Conservation (phyloP, 2,888 invertebrate species). For the Drosophila silvestris region DNA sequence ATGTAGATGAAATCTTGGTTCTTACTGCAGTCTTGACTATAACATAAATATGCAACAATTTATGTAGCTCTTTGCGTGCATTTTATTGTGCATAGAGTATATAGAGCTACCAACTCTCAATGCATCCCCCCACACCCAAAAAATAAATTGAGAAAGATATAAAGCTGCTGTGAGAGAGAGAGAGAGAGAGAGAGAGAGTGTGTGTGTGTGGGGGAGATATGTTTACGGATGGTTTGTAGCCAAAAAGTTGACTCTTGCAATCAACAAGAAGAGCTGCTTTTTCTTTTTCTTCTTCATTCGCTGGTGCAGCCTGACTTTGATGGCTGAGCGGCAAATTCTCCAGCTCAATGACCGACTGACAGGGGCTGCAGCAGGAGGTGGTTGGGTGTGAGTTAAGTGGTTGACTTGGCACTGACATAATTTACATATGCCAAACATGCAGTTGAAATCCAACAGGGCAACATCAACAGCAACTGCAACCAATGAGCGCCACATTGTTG, state of each 20-base stretch:
- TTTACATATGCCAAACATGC: slow-evolving; percentile 76
- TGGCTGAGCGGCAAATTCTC: slow-evolving; percentile 39
- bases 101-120: slow-evolving; percentile 24
- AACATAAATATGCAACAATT: slow-evolving; percentile 17
- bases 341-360: slow-evolving; percentile 45
- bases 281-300: neutral
- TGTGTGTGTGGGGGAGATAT: no score
- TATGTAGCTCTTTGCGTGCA: slow-evolving; percentile 5
- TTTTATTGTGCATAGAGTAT: slow-evolving; percentile 29
- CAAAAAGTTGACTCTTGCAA: slow-evolving; percentile 74
- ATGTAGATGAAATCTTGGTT: neutral
- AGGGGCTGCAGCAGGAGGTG: neutral
- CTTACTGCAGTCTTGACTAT: neutral
- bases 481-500: slow-evolving; percentile 61
- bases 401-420: slow-evolving; percentile 77
- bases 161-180: neutral
- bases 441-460: slow-evolving; percentile 25
- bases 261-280: slow-evolving; percentile 44
- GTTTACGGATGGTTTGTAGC: slow-evolving; percentile 5
- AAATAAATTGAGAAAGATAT: slow-evolving; percentile 17
- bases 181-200: neutral
- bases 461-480: slow-evolving; percentile 26
- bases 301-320: slow-evolving; percentile 36
- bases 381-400: slow-evolving; percentile 59
- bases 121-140: slow-evolving; percentile 1